Evolutionary conservation across 2,797 vertebrate species (phyloP).

Genomic region (Naso thynnoides): DNA sequence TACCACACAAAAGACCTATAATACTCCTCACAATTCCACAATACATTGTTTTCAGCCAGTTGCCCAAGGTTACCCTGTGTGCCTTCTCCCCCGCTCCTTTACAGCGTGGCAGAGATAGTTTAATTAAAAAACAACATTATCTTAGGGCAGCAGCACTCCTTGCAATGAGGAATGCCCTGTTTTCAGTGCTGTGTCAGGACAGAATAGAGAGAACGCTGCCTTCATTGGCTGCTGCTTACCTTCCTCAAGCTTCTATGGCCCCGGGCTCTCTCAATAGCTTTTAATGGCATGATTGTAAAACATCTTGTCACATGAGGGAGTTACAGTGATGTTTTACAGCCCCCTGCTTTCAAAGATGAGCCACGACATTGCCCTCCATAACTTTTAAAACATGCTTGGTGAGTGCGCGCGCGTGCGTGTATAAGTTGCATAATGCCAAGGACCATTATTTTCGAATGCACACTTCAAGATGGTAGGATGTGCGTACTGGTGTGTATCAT

Average conservation of each 20-base stretch:
- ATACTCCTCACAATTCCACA: slow-evolving; percentile 12
- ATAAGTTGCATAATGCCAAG: slow-evolving; percentile 70
- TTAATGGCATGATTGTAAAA: slow-evolving; percentile 76
- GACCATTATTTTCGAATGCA: slow-evolving; percentile 69
- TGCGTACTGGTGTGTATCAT: slow-evolving; percentile 59
- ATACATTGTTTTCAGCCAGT: slow-evolving; percentile 50
- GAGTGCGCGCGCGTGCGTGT: slow-evolving; percentile 39
- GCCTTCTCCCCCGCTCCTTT: slow-evolving; percentile 45
- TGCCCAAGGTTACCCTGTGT: slow-evolving; percentile 48
- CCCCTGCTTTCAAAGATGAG: slow-evolving; percentile 71
- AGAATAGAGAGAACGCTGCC: slow-evolving; percentile 33
- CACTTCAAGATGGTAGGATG: slow-evolving; percentile 53
- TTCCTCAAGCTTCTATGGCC: slow-evolving; percentile 42
- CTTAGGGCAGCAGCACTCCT: slow-evolving; percentile 73
- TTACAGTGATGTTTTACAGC: slow-evolving; percentile 76
- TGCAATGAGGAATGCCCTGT: slow-evolving; percentile 57
- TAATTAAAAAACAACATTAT: slow-evolving; percentile 88
- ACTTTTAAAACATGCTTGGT: slow-evolving; percentile 70
- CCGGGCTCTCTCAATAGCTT: slow-evolving; percentile 53
- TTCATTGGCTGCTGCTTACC: slow-evolving; percentile 21
- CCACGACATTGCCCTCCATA: slow-evolving; percentile 71
- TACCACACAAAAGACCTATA: slow-evolving; percentile 10
- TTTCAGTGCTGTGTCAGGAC: slow-evolving; percentile 64
- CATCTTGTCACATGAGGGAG: slow-evolving; percentile 76
- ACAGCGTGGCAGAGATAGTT: slow-evolving; percentile 68